Evolutionary conservation across 2,797 vertebrate genomes (phyloP).

Genomic region (Pristis pectinata): DNA sequence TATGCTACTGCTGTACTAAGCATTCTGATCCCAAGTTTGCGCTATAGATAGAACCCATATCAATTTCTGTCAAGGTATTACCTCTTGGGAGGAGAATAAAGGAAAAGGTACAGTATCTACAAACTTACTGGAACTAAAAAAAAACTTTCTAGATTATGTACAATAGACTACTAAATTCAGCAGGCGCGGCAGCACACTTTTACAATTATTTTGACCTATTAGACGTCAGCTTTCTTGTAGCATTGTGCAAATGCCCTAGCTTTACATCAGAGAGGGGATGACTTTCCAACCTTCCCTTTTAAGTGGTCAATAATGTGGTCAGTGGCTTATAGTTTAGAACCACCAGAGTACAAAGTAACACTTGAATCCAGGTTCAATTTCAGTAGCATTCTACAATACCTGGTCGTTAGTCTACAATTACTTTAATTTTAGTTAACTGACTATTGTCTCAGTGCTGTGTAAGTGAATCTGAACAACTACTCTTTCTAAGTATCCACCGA

Average conservation of each 20-base stretch:
- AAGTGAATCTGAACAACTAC: background rate
- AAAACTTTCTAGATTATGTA: constrained; percentile 64
- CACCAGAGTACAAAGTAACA: background rate
- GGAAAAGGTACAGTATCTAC: constrained; percentile 47
- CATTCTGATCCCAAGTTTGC: constrained; percentile 43
- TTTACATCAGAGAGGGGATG: background rate
- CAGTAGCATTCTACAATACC: background rate
- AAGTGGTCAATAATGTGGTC: background rate
- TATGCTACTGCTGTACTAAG: constrained; percentile 49
- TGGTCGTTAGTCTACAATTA: background rate
- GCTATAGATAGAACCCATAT: constrained; percentile 58
- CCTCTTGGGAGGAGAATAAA: constrained; percentile 50
- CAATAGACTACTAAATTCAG: background rate
- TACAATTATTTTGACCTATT: background rate
- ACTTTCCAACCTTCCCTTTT: background rate
- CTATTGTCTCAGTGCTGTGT: background rate
- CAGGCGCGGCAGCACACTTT: background rate
- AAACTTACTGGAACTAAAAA: constrained; percentile 52
- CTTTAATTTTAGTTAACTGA: background rate
- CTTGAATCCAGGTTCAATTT: background rate
- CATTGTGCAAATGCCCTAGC: background rate
- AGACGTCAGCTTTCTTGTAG: background rate
- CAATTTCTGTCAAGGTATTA: constrained; percentile 57
- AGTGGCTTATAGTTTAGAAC: background rate
- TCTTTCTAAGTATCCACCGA: background rate